phyloP scores from a whole-genome alignment of 2,797 vertebrate species.

The Eptatretus atami region DNA sequence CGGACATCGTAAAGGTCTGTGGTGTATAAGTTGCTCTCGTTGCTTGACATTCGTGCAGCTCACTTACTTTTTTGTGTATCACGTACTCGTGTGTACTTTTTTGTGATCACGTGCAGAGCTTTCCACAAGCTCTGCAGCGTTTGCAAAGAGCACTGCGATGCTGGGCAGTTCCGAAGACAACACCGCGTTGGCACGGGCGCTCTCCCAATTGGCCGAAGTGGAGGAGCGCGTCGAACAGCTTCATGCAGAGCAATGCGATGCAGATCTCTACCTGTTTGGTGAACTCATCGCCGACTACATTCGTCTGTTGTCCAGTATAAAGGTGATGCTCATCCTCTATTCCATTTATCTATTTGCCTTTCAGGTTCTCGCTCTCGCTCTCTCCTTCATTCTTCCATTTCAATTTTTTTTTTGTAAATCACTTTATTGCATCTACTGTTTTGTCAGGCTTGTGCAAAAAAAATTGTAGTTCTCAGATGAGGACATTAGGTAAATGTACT shows the following conservation, averaged over 20 bases:
- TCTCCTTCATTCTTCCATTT: neutral
- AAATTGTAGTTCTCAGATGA: too few species aligned
- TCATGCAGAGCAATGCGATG: slow-evolving; percentile 59
- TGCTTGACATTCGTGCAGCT: too few species aligned
- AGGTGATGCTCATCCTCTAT: slow-evolving; percentile 17
- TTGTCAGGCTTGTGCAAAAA: too few species aligned
- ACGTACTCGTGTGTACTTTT: too few species aligned
- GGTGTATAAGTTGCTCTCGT: neutral
- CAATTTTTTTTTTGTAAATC: neutral
- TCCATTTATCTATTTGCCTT: neutral
- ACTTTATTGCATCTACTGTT: slow-evolving; percentile 3
- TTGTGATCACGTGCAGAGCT: slow-evolving; percentile 17
- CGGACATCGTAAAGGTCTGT: slow-evolving; percentile 54
- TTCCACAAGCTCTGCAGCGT: slow-evolving; percentile 49
- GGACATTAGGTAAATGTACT: too few species aligned
- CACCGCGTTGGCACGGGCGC: slow-evolving; percentile 59
- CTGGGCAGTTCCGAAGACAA: slow-evolving; percentile 89
- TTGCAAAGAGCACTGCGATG: slow-evolving; percentile 86
- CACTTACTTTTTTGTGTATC: too few species aligned
- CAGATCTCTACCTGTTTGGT: slow-evolving; percentile 53
- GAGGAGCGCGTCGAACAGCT: slow-evolving; percentile 88
- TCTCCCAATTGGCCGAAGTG: slow-evolving; percentile 83
- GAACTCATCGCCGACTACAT: slow-evolving; percentile 78
- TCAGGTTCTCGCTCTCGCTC: too few species aligned
- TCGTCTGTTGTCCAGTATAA: slow-evolving; percentile 52